Conservation (phyloP, 2,888 invertebrate genomes). For the Nomada goodeniana region DNA sequence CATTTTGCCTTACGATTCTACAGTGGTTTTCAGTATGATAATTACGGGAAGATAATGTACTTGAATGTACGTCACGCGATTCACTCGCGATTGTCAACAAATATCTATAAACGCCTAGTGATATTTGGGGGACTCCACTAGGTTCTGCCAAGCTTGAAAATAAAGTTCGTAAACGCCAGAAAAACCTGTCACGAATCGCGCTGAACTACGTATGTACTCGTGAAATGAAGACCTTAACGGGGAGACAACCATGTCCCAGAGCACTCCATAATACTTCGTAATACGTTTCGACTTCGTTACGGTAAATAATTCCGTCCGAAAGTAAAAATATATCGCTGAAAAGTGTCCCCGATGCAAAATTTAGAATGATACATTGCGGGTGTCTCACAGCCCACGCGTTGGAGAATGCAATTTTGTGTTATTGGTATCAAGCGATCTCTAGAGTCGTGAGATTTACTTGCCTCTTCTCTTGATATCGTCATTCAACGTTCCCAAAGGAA, state of each 20-base stretch:
- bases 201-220: no score
- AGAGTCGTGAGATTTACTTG: not conserved
- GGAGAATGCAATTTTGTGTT: conserved; percentile 4
- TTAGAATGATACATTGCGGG: not conserved
- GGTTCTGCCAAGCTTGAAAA: not conserved
- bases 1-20: no score
- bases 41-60: no score
- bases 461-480: not conserved
- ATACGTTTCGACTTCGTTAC: not conserved
- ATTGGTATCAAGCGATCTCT: not conserved
- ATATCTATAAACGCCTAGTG: no score
- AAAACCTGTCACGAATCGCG: no score
- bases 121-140: no score
- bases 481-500: not conserved
- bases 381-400: not conserved
- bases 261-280: not conserved
- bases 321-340: not conserved
- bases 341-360: not conserved
- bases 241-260: no score
- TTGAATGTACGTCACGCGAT: no score
- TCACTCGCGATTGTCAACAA: no score
- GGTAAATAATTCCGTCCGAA: not conserved
- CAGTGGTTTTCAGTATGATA: no score
- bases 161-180: not conserved
- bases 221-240: not conserved